Conservation (phyloP, 2,888 invertebrate species). For the Leptodirus hochenwartii region DNA sequence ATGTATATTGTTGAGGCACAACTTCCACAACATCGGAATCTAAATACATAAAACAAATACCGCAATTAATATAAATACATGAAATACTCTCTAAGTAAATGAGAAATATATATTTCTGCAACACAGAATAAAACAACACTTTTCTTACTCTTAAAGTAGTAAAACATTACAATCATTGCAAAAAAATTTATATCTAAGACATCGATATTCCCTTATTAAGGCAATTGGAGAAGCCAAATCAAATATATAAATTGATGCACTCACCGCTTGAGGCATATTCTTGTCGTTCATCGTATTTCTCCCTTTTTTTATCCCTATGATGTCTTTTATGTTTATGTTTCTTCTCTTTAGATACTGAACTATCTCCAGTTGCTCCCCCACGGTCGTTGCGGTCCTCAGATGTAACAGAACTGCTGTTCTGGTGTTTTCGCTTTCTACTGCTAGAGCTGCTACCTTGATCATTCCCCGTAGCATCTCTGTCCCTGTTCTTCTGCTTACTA, state of each 20-base stretch:
- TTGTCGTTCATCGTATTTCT: conserved; percentile 19
- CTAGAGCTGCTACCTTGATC: conserved; percentile 40
- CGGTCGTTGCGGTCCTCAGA: conserved; percentile 29
- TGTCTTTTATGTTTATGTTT: conserved; percentile 35
- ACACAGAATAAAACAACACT: too few species aligned
- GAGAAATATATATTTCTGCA: not conserved
- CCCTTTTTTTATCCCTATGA: conserved; percentile 26
- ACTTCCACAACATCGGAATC: conserved; percentile 24
- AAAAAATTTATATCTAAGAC: too few species aligned
- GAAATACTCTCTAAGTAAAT: not conserved
- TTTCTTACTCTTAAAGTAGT: too few species aligned
- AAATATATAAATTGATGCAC: conserved; percentile 16
- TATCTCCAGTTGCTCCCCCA: too few species aligned
- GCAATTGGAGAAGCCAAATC: too few species aligned
- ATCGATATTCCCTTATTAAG: too few species aligned
- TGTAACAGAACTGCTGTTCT: conserved; percentile 37
- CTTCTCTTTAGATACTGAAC: conserved; percentile 33
- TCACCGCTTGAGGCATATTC: conserved; percentile 37
- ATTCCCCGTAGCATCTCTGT: conserved; percentile 45
- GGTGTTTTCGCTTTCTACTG: conserved; percentile 51
- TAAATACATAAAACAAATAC: conserved; percentile 9
- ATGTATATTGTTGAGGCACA: conserved; percentile 16
- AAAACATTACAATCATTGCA: too few species aligned
- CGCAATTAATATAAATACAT: not conserved
- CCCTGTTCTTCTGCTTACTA: conserved; percentile 48